Evolutionary conservation across 2,113 vertebrate genomes (phyloP), one percentile per base, ranked within the genome.

Genomic region (Archilochus colubris): DNA sequence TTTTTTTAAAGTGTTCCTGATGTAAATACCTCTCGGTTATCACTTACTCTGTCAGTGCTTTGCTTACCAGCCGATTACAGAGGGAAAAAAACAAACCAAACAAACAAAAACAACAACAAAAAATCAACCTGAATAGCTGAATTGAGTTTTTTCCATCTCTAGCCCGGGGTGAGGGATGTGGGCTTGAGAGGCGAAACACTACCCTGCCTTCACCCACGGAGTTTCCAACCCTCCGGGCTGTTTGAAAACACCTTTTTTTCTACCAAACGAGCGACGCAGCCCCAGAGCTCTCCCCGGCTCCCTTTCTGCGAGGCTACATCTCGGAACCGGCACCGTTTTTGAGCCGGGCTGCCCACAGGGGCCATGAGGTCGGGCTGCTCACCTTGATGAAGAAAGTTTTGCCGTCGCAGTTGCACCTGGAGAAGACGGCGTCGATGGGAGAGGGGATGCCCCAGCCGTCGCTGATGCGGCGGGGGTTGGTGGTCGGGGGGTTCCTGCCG

Each of bases 341-440:
- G 25, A 58, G 46, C 53, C 6, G 44, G 4, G 7, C 36, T 6
- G 50, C 24, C 58, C 44, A 44, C 44, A 14, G 17, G 44, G 44
- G 44, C 44, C 44, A 44, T 14, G 14, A 48, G 18, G 46, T 9
- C 46, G 19, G 20, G 73, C 76, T 50, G 57, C 91, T 62, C 95
- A 99, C 99, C 98, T 99, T 99, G 85, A 99, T 98, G 96, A 99
- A 99, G 97, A 99, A 99, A 12, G 98, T 99, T 94, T 99, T 99
- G 12, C 98, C 98, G 31, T 98, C 98, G 82, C 99, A 99, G 97
- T 99, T 99, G 94, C 99, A 99, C 94, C 99, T 98, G 33, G 99
- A 99, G 96, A 99, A 99, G 81, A 98, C 99, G 0, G 99, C 98
- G 77, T 99, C 98, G 5, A 99, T 98, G 30, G 99, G 99, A 4